These are phyloP conservation scores for Drosophila parvula DNA, from an alignment of 1,140 invertebrate genomes.

Conservation along the genomic window DNA sequence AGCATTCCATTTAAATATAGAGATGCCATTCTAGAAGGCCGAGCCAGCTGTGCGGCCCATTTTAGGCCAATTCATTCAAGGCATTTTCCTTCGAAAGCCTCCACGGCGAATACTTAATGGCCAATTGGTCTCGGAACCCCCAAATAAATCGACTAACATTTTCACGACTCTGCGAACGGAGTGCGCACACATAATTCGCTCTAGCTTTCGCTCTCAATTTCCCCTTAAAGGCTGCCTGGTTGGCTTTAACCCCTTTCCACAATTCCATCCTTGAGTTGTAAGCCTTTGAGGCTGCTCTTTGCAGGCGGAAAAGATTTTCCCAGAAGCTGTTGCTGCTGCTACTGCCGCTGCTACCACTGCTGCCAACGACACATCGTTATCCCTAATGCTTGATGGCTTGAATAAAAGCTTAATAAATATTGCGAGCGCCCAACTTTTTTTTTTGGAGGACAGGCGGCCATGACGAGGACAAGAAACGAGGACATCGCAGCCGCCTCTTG, in stretches of 20 bases:
- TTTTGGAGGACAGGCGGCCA: constrained; percentile 39
- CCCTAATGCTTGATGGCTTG: constrained; percentile 77
- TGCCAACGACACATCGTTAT: constrained; percentile 66
- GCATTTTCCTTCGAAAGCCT: constrained; percentile 4
- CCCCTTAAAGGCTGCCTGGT: not conserved
- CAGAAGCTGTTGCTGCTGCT: constrained; percentile 28
- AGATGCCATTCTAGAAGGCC: not conserved
- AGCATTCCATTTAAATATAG: constrained; percentile 14
- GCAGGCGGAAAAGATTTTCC: constrained; percentile 35
- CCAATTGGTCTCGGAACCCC: constrained; percentile 30
- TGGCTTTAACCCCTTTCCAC: not conserved
- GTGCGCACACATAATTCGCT: constrained; percentile 20
- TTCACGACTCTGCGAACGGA: constrained; percentile 23
- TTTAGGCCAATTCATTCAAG: constrained; percentile 16
- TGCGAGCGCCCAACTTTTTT: constrained; percentile 45
- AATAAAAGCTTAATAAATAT: constrained; percentile 80
- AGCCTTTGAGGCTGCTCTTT: constrained; percentile 34
- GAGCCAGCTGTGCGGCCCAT: constrained; percentile 7
- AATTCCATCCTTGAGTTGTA: not conserved
- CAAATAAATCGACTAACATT: constrained; percentile 37
- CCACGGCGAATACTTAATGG: constrained; percentile 40
- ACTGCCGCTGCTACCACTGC: constrained; percentile 7
- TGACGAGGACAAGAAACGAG: constrained; percentile 25
- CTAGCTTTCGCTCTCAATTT: constrained; percentile 1
- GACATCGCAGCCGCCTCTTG: constrained; percentile 24